Percentiles rank a stretch among this genome's conserved stretches.
Conservation (phyloP, 2,888 invertebrate genomes). For the Apeira syringaria region DNA sequence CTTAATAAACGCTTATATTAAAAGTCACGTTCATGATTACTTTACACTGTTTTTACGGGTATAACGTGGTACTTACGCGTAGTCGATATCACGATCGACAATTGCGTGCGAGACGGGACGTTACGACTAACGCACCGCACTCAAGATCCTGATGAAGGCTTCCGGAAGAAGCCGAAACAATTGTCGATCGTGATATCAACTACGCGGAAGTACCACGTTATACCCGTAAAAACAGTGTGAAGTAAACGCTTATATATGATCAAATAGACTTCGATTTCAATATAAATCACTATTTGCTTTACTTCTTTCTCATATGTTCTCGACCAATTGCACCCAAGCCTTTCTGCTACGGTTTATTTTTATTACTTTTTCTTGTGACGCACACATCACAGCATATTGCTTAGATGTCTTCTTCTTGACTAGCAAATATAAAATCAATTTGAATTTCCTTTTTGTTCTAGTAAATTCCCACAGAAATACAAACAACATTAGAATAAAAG, state of each 20-base stretch:
- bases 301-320: conserved; percentile 36
- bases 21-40: no score
- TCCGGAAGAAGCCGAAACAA: no score
- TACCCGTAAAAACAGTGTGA: no score
- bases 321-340: conserved; percentile 39
- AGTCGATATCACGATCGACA: no score
- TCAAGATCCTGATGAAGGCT: no score
- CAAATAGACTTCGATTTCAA: conserved; percentile 50
- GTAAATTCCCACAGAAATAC: conserved; percentile 5
- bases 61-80: no score
- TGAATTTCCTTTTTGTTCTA: conserved; percentile 19
- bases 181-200: no score
- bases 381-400: conserved; percentile 17
- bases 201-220: no score
- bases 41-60: no score
- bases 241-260: no score
- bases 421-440: conserved; percentile 21
- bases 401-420: conserved; percentile 16
- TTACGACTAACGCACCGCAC: no score
- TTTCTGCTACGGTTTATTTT: conserved; percentile 28
- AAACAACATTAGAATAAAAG: conserved; percentile 9
- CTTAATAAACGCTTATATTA: conserved; percentile 44
- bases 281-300: conserved; percentile 57
- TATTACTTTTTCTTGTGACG: conserved; percentile 17
- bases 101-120: no score